Base-by-base conservation (phyloP, 2,888 invertebrate genomes). In the Lasius platythorax region DNA sequence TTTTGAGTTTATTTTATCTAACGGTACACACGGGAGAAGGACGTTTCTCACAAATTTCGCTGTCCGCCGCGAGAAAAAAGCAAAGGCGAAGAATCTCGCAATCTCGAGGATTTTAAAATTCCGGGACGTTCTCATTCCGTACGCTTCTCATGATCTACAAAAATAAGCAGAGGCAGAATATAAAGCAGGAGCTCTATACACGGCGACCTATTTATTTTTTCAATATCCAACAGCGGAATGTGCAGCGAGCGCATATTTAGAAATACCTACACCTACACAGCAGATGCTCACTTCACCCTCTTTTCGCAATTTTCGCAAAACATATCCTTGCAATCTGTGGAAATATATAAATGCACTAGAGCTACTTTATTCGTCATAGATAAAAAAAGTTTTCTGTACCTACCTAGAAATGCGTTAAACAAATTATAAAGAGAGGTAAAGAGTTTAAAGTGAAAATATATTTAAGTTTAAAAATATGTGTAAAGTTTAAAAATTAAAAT, bases 101-200 rank as follows among this genome's bases (percentile, higher is more conserved):
- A 23, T 23, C 23, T 46, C 50, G 9, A 43, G 30, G 46, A 73
- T 40, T 83, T 72, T 84, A n/a, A 58, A 84, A 85, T 85, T 84
- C 79, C 50, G n/a, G 37, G 12, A 53, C 40, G 66, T 28, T 33
- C 64, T 58, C 43, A 53, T 18, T 12, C 5, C 30, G n/a, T 33
- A 11, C 58, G 61, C 37, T 66, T 50, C 50, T 61, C n/a, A 30
- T 30, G 43, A 46, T 12, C 30, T 68, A 78, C 83, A 85, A 84
- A 88, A 89, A 87, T 84, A 89, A 87, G 63, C 85, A 58, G 68
- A 9, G 58, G 23, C 82, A 56, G 87, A 89, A 88, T 88, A 87
- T 87, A 85, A 78, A 78, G 56, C 85, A 81, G 87, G 63, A 33
- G 78, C 56, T 70, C 37, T 81, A 72, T 53, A 78, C 8, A 53